These are phyloP conservation scores for Oreochromis spilurus DNA, from an alignment of 2,113 vertebrate genomes.

Conservation along the genomic window DNA sequence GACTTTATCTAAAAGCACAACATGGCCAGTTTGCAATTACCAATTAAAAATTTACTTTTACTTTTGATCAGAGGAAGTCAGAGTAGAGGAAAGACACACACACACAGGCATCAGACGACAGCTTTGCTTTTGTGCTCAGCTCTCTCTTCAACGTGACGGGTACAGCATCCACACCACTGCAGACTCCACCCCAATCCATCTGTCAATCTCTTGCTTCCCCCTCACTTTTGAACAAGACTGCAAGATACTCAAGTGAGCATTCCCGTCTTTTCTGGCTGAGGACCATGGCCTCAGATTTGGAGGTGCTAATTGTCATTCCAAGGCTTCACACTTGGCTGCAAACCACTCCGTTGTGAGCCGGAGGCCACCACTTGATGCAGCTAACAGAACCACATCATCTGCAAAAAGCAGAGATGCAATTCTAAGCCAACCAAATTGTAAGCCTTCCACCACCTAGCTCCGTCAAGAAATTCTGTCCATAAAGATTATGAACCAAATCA, in stretches of 20 bases:
- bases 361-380: neutral
- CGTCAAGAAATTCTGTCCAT: neutral
- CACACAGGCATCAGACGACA: neutral
- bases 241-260: neutral
- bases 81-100: neutral
- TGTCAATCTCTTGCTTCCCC: neutral
- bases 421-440: neutral
- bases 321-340: neutral
- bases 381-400: neutral
- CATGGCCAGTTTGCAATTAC: neutral
- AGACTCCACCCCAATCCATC: neutral
- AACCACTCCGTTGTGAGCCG: fast-evolving
- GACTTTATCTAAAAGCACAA: neutral
- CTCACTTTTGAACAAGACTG: neutral
- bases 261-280: neutral
- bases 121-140: neutral
- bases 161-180: neutral
- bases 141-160: neutral
- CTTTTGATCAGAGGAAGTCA: neutral
- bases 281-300: neutral
- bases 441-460: neutral
- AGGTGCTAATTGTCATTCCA: neutral
- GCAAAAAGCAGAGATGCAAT: neutral
- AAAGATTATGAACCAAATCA: neutral
- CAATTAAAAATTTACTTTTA: neutral